phyloP scores from a whole-genome alignment of 2,888 invertebrate genomes.

The Muschampia plurimacula region DNA sequence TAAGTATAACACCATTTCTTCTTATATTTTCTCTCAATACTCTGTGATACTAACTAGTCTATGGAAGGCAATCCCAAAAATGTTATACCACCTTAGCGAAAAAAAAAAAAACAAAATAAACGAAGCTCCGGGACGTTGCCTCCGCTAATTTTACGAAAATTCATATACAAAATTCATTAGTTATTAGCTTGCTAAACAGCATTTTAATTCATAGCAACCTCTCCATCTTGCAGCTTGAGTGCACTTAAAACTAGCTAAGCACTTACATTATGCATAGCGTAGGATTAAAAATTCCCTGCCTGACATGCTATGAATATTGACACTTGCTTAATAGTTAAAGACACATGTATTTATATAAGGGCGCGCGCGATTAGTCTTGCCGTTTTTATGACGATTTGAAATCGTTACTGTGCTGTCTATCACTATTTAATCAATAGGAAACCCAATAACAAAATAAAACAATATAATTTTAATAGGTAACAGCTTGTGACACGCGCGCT shows the following conservation, averaged over 20 bases:
- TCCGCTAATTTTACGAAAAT: not conserved
- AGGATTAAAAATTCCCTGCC: slow-evolving; percentile 35
- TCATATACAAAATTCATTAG: slow-evolving; percentile 1
- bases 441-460: no score
- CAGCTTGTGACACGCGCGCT: no score
- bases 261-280: slow-evolving; percentile 33
- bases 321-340: slow-evolving; percentile 30
- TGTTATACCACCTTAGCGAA: no score
- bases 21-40: no score
- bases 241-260: slow-evolving; percentile 36
- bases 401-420: not conserved
- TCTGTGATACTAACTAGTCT: no score
- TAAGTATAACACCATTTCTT: no score
- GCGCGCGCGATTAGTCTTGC: not conserved
- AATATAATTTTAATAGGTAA: no score
- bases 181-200: slow-evolving; percentile 15
- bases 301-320: slow-evolving; percentile 37
- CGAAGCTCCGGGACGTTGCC: no score
- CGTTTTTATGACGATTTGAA: not conserved
- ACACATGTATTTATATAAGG: slow-evolving; percentile 10
- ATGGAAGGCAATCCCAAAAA: no score
- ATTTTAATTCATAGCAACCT: slow-evolving; percentile 27
- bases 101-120: no score
- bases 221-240: slow-evolving; percentile 24
- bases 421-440: no score